Conservation (phyloP, 2,113 vertebrate genomes). For the Myrmecobius fasciatus region DNA sequence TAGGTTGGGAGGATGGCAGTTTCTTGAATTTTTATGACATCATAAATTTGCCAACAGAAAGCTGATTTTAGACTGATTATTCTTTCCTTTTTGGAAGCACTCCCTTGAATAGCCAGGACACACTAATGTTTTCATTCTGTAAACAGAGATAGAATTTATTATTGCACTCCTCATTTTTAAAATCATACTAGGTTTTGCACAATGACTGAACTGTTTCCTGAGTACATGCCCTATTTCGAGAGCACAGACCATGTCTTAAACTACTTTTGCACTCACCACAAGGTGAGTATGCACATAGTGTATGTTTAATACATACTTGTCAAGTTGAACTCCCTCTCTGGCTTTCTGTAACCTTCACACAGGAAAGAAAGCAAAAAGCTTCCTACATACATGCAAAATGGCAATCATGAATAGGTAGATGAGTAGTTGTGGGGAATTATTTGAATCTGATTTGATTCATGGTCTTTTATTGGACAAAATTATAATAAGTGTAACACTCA, state of each 20-base stretch:
- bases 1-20: not conserved
- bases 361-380: not conserved
- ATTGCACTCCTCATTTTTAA: not conserved
- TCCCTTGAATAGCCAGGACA: not conserved
- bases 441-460: not conserved
- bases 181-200: not conserved
- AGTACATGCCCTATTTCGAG: not conserved
- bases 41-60: not conserved
- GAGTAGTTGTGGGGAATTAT: not conserved
- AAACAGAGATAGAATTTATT: not conserved
- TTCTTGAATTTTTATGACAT: not conserved
- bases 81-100: not conserved
- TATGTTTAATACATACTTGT: not conserved
- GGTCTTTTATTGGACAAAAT: not conserved
- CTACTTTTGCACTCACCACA: not conserved
- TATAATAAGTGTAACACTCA: not conserved
- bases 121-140: not conserved
- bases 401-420: not conserved
- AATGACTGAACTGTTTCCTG: not conserved
- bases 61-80: not conserved
- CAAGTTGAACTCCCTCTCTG: not conserved
- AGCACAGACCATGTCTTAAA: not conserved
- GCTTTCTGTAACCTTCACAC: not conserved
- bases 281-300: not conserved
- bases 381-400: not conserved